Base-by-base conservation (phyloP, 2,113 vertebrate species). In the Synchiropus splendidus region DNA sequence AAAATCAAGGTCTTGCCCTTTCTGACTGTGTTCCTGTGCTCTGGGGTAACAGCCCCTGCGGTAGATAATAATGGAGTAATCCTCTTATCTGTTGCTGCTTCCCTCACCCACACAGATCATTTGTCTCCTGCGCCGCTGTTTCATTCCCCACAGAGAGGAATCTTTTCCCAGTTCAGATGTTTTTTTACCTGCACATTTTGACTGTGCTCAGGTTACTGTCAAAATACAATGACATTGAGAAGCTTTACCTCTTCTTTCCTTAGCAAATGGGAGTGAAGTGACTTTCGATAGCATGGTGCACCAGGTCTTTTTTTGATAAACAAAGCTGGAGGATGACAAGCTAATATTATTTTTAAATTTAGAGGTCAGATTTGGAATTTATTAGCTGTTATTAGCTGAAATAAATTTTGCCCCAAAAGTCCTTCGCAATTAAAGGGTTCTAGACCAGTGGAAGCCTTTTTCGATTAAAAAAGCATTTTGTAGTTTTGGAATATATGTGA, bases 71-170 rank as follows among this genome's bases (percentile, higher is more conserved):
- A 67, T 54, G 54, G 54, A 60, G 66, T 83, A 86, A 87, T 83
- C 82, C 82, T 83, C 79, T 83, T 84, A 86, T 84, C 77, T 78
- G 53, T 70, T 66, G 62, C 78, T 78, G 76, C 63, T 68, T 65
- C 45, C 66, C 45, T 64, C 47, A 50, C 58, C 46, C 59, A 64
- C 57, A 49, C 36, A 58, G 63, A 75, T 73, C 53, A 56, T 64
- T 74, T 74, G 70, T 66, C 54, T 43, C 53, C 53, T 58, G 44
- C 61, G 45, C 45, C 13, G 43, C 61, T 71, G 51, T 75, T 70
- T 77, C 61, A 52, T 67, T 70, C 54, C 51, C 55, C 59, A 54
- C 53, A 46, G 17, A 21, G 44, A 44, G 34, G 39, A 56, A 35
- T 72, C 58, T 70, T 70, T 62, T 60, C 41, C 45, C 52, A 61